Evolutionary conservation across 2,113 vertebrate species (phyloP), one percentile per base, ranked within the genome.

Genomic region (Pelecanoides urinatrix): DNA sequence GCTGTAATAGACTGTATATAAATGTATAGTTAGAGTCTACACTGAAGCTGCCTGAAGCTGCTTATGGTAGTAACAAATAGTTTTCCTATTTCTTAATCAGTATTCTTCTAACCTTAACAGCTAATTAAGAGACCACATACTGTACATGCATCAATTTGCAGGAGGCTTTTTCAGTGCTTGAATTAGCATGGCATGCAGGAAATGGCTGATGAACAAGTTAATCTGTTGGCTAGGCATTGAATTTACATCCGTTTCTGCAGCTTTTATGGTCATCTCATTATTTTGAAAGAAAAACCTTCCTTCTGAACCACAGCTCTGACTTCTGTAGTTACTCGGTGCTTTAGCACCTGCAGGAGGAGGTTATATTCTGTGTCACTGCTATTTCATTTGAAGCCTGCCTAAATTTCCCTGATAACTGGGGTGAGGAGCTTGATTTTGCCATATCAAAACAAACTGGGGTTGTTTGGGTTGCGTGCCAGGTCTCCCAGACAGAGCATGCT

Each of bases 71-170:
- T 40, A 87, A 72, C 18, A 94, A 86, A 66, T 44, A 10, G 2
- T 80, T 94, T 82, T 92, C 81, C 59, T 80, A 4, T 85, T 90
- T 61, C 42, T 72, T 84, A 78, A 61, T 88, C 73, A 86, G n/a
- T 56, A 83, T 75, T 83, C 42, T 72, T 95, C 56, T 88, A 75
- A 90, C 49, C 29, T 91, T 90, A 91, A 52, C 83, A 91, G 49
- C 42, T 55, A 84, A 82, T 90, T 96, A 94, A 82, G 34, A 89
- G 58, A 53, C 30, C 29, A 50, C 49, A 86, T 49, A 59, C 22
- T 36, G 42, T 34, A 86, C 13, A 62, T 9, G 11, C 61, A 59
- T 40, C n/a, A 59, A 29, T 75, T 59, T 88, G 17, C 62, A 53
- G 76, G 61, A 89, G 92, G 32, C 30, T 38, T 78, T 91, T 76